Conservation (phyloP, 2,797 vertebrate species). For the Streptopelia turtur region DNA sequence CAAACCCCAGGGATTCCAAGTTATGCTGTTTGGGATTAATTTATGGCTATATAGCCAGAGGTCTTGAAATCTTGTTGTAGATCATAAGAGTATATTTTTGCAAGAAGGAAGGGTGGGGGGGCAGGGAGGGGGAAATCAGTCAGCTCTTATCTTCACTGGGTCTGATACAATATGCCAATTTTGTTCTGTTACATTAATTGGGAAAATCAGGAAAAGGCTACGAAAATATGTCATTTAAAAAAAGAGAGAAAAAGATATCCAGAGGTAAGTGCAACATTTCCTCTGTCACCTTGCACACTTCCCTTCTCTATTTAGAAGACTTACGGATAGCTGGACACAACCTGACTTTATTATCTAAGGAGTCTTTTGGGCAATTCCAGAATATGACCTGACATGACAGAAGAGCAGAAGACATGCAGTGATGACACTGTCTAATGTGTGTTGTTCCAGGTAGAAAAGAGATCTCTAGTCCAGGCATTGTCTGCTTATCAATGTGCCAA, state of each 20-base stretch:
- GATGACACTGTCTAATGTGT: not conserved
- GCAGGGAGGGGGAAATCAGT: not conserved
- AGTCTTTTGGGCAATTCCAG: not conserved
- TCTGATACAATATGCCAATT: not conserved
- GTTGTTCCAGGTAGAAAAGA: not conserved
- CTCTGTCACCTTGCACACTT: not conserved
- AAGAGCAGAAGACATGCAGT: not conserved
- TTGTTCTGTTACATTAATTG: not conserved
- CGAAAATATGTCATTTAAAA: not conserved
- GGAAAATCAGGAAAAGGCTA: not conserved
- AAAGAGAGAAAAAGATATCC: not conserved
- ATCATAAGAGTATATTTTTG: not conserved
- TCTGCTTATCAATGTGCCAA: not conserved
- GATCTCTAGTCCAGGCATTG: not conserved
- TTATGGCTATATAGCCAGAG: not conserved
- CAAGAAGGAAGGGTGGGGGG: not conserved
- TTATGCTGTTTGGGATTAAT: not conserved
- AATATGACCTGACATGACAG: accelerated
- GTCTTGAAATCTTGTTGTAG: not conserved
- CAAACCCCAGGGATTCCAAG: not conserved
- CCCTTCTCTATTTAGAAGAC: not conserved
- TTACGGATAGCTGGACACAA: not conserved
- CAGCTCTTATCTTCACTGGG: not conserved
- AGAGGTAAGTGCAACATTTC: not conserved
- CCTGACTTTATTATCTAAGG: not conserved